phyloP scores from a whole-genome alignment of 2,888 invertebrate genomes.

The Eledone cirrhosa region DNA sequence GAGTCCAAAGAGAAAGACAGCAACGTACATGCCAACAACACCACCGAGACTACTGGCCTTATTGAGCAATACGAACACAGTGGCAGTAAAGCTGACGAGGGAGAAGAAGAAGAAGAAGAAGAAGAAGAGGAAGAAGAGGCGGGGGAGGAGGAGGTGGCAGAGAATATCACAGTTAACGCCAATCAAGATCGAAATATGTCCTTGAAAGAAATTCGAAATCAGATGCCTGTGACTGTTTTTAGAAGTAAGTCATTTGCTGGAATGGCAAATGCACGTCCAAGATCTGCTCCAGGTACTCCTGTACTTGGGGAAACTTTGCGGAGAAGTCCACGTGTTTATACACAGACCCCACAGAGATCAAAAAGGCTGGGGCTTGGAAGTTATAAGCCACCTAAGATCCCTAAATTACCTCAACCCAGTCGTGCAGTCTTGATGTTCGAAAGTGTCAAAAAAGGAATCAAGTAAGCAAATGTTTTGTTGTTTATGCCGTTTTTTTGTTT shows the following conservation, averaged over 20 bases:
- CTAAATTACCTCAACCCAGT: slow-evolving; percentile 62
- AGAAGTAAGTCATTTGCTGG: slow-evolving; percentile 59
- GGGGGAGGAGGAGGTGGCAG: neutral
- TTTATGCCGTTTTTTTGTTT: neutral
- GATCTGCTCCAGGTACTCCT: slow-evolving; percentile 41
- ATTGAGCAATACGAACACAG: slow-evolving; percentile 44
- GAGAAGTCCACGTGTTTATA: slow-evolving; percentile 41
- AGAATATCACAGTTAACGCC: neutral
- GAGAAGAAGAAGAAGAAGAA: neutral
- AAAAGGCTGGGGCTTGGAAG: slow-evolving; percentile 44
- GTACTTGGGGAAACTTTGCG: slow-evolving; percentile 57
- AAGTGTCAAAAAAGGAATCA: slow-evolving; percentile 61
- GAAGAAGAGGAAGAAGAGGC: neutral
- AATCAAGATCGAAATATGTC: neutral
- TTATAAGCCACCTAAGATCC: slow-evolving; percentile 58
- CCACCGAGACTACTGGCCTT: neutral
- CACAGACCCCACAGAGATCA: slow-evolving; percentile 38
- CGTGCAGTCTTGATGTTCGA: slow-evolving; percentile 62
- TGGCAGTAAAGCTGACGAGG: slow-evolving; percentile 36
- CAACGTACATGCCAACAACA: neutral
- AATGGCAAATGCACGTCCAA: slow-evolving; percentile 40
- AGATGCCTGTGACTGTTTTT: slow-evolving; percentile 41
- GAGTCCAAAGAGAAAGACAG: slow-evolving; percentile 3
- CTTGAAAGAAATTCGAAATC: slow-evolving; percentile 16
- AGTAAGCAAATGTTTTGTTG: slow-evolving; percentile 48